Base-by-base conservation (phyloP, 1,140 invertebrate genomes). In the Halyomorpha halys region DNA sequence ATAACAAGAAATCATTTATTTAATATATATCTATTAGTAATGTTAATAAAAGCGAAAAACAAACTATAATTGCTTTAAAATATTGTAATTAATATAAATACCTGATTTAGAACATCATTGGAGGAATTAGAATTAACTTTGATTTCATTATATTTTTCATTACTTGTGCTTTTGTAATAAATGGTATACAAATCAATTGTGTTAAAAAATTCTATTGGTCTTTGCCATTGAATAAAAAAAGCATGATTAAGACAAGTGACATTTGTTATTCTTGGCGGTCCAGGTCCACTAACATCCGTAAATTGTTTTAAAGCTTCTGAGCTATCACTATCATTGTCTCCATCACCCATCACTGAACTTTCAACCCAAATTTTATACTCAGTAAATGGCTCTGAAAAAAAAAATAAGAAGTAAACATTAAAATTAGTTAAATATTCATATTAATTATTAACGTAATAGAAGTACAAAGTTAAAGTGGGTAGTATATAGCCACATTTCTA, bases 321-420 rank as follows among this genome's bases (percentile, higher is more conserved):
- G 25, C 82, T 76, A 68, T 86, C 82, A 45, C 87, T 86, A 74
- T 88, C 86, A 53, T 54, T 47, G 47, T 67, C 65, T 30, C 65
- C 62, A 74, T 86, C 79, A 72, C 83, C 84, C 71, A 76, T 78
- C 11, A 86, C 87, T 70, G 81, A 84, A 16, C 90, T 90, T 71
- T 89, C 87, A 13, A 93, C 84, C 82, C 85, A 91, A 68, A 95
- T 84, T 74, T 86, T 87, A 74, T 94, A 94, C 53, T 88, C 81
- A 3, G 87, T 90, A 71, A 83, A 85, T 21, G 91, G 85, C 71
- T 83, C 88, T 91, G 76, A 64, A 82, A 79, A 63, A 82, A 78
- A 63, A 59, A 68, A 62, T 61, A 44, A 34, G 8, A 65, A 65
- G 68, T 68, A 68, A 68, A 69, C 62, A 54, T 45, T 62, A 68